Evolutionary conservation across 2,797 vertebrate genomes (phyloP).

Genomic region (Thalassophryne amazonica): DNA sequence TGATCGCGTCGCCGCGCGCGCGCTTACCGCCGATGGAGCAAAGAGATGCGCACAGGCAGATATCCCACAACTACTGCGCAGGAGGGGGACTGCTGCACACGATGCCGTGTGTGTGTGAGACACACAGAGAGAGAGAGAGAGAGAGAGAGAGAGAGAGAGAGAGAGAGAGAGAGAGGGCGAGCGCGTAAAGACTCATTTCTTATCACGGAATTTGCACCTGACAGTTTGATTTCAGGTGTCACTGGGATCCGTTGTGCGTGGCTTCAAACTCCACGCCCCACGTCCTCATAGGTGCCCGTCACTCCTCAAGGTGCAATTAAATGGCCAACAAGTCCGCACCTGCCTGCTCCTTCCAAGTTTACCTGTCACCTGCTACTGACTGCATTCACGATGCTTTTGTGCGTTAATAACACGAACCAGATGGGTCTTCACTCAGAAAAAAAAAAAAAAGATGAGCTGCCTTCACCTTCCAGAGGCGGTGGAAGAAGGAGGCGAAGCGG

Average conservation of each 20-base stretch:
- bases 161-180: neutral
- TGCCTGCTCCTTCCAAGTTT: conserved; percentile 33
- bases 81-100: conserved; percentile 37
- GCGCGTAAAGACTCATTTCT: too few relatives aligned
- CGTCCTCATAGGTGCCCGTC: conserved; percentile 9
- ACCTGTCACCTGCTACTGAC: conserved; percentile 56
- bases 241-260: conserved; percentile 43
- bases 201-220: conserved; percentile 37
- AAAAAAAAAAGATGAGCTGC: neutral
- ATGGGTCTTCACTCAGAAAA: neutral
- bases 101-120: too few relatives aligned
- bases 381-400: conserved; percentile 35
- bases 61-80: conserved; percentile 33
- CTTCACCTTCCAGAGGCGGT: too few relatives aligned
- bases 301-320: conserved; percentile 52
- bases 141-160: neutral
- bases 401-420: neutral
- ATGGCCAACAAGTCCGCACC: conserved; percentile 30
- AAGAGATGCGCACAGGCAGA: conserved; percentile 39
- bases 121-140: neutral
- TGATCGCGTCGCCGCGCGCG: conserved; percentile 24
- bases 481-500: too few relatives aligned
- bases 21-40: conserved; percentile 43
- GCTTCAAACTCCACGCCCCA: too few relatives aligned
- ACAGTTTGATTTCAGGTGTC: conserved; percentile 52